Percentiles rank a stretch among this genome's conserved stretches.
These are phyloP conservation scores for Trachops cirrhosus DNA, from an alignment of 2,797 vertebrate species.

Conservation along the genomic window DNA sequence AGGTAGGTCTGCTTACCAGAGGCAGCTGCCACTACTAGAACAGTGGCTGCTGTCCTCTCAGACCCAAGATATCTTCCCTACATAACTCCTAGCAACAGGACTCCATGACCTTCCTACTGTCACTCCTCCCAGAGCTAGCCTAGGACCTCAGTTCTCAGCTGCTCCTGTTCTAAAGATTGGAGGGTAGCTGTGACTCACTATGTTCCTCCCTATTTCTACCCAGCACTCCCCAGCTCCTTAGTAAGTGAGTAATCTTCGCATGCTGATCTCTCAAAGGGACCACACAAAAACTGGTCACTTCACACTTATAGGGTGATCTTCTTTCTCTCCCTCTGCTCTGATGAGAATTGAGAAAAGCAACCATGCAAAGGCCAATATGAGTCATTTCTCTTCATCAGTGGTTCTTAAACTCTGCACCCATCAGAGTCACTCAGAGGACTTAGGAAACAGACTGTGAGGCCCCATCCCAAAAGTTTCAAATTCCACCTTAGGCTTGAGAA, in stretches of 20 bases:
- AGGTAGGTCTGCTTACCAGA: not conserved
- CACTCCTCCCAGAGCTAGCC: not conserved
- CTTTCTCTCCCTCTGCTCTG: not conserved
- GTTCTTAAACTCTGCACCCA: not conserved
- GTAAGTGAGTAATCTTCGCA: not conserved
- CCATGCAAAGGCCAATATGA: not conserved
- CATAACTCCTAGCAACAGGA: not conserved
- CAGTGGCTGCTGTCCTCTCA: not conserved
- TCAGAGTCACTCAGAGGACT: not conserved
- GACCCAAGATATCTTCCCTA: not conserved
- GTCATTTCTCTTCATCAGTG: not conserved
- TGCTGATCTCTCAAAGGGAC: not conserved
- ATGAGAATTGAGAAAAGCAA: not conserved
- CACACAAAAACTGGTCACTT: not conserved
- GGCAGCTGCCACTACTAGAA: not conserved
- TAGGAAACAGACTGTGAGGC: not conserved
- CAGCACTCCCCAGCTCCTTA: not conserved
- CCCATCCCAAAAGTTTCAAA: not conserved
- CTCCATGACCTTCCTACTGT: not conserved
- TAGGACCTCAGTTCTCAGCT: not conserved
- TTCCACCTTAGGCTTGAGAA: not conserved
- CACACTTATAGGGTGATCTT: not conserved
- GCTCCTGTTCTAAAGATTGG: not conserved
- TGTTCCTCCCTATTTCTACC: not conserved
- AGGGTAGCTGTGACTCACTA: not conserved